phyloP scores from a whole-genome alignment of 2,888 invertebrate genomes.

The Abrostola tripartita region DNA sequence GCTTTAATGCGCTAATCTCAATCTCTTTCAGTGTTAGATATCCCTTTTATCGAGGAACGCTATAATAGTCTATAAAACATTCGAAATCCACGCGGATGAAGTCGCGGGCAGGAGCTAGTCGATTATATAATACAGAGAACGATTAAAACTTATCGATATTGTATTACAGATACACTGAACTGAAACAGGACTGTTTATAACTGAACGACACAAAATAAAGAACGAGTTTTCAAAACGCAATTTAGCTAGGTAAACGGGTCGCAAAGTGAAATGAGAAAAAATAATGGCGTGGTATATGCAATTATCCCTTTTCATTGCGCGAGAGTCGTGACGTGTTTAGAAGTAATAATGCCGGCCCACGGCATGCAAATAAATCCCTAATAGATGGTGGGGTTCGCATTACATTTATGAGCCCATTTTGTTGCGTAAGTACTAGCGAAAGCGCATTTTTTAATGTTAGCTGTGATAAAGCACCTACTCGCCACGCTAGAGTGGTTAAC shows the following conservation, averaged over 20 bases:
- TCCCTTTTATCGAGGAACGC: too few relatives aligned
- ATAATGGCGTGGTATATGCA: constrained; percentile 73
- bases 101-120: too few relatives aligned
- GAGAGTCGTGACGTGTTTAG: constrained; percentile 51
- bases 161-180: too few relatives aligned
- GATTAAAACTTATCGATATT: too few relatives aligned
- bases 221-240: constrained; percentile 66
- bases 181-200: too few relatives aligned
- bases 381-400: constrained; percentile 40
- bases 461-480: constrained; percentile 28
- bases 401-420: constrained; percentile 52
- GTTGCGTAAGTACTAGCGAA: constrained; percentile 45
- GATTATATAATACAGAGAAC: too few relatives aligned
- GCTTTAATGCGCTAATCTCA: too few relatives aligned
- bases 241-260: constrained; percentile 69
- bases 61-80: too few relatives aligned
- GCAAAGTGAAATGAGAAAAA: constrained; percentile 75
- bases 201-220: constrained; percentile 40
- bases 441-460: constrained; percentile 50
- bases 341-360: constrained; percentile 44
- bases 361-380: constrained; percentile 62
- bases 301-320: constrained; percentile 79
- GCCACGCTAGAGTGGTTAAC: constrained; percentile 23
- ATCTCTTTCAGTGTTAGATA: too few relatives aligned
- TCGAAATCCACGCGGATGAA: too few relatives aligned